A percentile compares a stretch with the other conserved stretches of the same genome.
phyloP scores from a whole-genome alignment of 2,888 invertebrate species.

The Cephus nigrinus region DNA sequence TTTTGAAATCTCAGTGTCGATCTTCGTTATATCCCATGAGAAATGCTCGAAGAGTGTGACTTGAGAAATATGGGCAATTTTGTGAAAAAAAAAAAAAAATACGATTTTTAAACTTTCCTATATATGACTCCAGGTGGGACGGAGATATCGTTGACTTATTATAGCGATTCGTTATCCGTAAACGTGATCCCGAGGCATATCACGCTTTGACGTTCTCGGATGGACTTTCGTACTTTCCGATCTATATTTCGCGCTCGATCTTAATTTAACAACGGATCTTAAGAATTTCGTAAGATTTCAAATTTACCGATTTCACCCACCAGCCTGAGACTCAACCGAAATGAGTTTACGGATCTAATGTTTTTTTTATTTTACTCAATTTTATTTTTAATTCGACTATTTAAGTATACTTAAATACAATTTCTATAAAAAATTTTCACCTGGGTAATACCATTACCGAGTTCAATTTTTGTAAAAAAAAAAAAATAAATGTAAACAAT shows the following conservation, averaged over 20 bases:
- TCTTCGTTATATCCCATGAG: background rate
- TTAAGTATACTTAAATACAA: too few relatives aligned
- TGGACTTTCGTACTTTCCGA: background rate
- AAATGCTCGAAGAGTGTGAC: background rate
- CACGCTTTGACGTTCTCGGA: background rate
- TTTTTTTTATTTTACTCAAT: background rate
- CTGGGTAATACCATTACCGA: background rate
- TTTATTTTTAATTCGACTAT: background rate
- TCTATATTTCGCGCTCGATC: background rate
- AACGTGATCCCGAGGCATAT: background rate
- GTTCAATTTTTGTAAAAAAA: background rate
- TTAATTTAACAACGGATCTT: background rate
- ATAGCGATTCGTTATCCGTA: background rate
- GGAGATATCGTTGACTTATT: background rate
- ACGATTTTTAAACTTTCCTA: background rate
- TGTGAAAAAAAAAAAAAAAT: background rate
- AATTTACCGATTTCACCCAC: too few relatives aligned
- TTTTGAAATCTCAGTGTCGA: background rate
- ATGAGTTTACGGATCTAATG: too few relatives aligned
- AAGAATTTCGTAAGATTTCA: too few relatives aligned
- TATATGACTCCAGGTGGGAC: background rate
- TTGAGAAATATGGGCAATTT: background rate
- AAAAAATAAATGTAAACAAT: background rate
- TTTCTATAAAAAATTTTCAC: too few relatives aligned
- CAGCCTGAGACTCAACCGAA: too few relatives aligned